Evolutionary conservation across 2,888 invertebrate genomes (phyloP), one percentile per base, ranked within the genome.

Genomic region (Portevinia maculata): DNA sequence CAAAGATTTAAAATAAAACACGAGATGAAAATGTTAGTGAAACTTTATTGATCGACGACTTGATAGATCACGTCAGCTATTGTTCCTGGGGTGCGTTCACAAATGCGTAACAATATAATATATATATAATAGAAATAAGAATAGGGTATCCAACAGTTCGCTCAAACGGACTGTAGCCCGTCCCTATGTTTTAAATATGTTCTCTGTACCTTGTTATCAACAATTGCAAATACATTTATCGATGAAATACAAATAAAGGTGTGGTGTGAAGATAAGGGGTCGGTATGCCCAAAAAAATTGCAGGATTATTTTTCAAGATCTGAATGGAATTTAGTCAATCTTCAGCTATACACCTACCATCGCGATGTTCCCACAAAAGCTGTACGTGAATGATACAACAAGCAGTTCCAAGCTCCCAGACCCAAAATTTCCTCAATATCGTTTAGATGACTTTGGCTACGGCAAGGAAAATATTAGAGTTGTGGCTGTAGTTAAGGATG

Each of bases 401-500:
- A 55, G 48, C 11, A 4, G n/a, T 0, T 52, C 84, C 3, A 73
- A 70, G 41, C 34, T 73, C 0, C 57, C 59, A 2, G 85, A 86
- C 74, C 85, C 85, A 24, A 75, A 74, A 1, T 83, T 70, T 11
- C 84, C 85, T 0, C 67, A 79, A 15, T 86, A 79, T 55, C 84
- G 79, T 0, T 53, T 86, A 17, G 85, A 79, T 48, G 85, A 86
- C 60, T 85, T 79, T 50, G 76, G 86, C 0, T 86, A 85, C 57
- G 86, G 86, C 17, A 86, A 86, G 50, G 57, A 84, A 44, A 57
- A 52, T 1, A 85, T 85, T 0, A 57, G 79, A 6, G 84, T 86
- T 8, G 84, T 86, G 75, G 79, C 86, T 3, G 41, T 85, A n/a
- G 73, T 75, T 13, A 86, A 85, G 32, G 70, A 84, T 46, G 85